Percentiles rank a stretch among this genome's conserved stretches.
phyloP scores from a whole-genome alignment of 2,797 vertebrate genomes.

The Typhlichthys eigenmanni region DNA sequence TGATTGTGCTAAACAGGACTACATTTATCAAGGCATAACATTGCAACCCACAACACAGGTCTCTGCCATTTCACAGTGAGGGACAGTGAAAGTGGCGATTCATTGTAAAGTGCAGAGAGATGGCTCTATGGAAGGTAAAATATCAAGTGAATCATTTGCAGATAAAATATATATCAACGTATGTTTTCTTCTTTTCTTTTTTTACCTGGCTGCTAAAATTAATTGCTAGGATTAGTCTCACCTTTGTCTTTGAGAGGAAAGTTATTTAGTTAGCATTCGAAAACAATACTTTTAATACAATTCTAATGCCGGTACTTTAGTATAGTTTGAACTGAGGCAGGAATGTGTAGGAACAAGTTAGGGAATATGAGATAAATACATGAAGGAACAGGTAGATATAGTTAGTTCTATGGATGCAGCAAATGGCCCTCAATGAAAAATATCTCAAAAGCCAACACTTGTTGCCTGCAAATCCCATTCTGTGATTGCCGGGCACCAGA shows the following conservation, averaged over 20 bases:
- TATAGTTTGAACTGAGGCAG: constrained; percentile 35
- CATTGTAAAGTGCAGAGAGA: constrained; percentile 26
- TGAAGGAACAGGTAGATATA: constrained; percentile 33
- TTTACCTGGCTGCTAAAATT: constrained; percentile 42
- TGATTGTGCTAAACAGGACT: too few relatives aligned
- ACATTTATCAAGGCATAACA: too few relatives aligned
- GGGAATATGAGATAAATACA: constrained; percentile 2
- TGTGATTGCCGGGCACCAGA: constrained; percentile 63
- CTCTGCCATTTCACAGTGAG: too few relatives aligned
- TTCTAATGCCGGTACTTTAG: constrained; percentile 23
- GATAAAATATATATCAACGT: constrained; percentile 28
- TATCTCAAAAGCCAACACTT: constrained; percentile 67
- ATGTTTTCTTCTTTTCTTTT: constrained; percentile 3
- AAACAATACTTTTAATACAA: too few relatives aligned
- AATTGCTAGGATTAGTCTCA: constrained; percentile 19
- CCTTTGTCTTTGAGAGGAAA: constrained; percentile 53
- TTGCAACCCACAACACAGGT: too few relatives aligned
- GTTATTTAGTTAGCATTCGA: not conserved
- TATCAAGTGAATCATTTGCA: constrained; percentile 41
- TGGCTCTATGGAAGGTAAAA: constrained; percentile 28
- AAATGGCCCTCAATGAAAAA: constrained; percentile 69
- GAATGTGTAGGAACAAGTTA: constrained; percentile 37
- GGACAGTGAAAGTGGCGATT: constrained; percentile 18
- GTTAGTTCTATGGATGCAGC: constrained; percentile 38
- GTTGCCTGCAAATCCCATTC: constrained; percentile 67